Conservation (phyloP, 2,113 vertebrate species). For the Poicephalus meyeri region DNA sequence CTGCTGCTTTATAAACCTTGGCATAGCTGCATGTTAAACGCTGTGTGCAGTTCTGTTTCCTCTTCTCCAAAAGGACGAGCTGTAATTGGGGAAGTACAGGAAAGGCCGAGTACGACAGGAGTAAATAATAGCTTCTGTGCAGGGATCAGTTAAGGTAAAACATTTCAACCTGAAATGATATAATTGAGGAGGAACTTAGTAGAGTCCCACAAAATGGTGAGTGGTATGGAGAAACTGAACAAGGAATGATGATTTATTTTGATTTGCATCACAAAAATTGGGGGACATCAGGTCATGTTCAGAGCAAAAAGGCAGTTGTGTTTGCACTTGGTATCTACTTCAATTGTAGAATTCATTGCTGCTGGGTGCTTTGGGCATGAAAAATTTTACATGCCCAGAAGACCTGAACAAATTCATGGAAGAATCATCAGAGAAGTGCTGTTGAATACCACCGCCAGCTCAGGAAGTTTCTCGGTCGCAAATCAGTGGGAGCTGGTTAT, state of each 20-base stretch:
- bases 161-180: background rate
- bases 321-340: background rate
- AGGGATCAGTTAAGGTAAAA: background rate
- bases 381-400: background rate
- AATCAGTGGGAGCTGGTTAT: background rate
- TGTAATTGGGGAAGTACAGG: background rate
- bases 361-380: background rate
- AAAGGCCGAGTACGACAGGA: background rate
- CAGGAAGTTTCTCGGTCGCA: fast-evolving
- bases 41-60: background rate
- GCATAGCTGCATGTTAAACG: background rate
- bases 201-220: background rate
- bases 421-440: background rate
- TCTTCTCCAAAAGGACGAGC: background rate
- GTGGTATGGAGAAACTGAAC: background rate
- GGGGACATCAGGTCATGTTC: background rate
- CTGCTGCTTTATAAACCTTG: background rate
- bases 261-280: background rate
- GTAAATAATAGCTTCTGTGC: background rate
- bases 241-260: background rate
- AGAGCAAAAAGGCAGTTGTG: background rate
- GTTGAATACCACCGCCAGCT: background rate
- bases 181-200: background rate
- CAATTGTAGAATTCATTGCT: background rate
- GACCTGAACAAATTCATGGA: background rate